Evolutionary conservation across 2,888 invertebrate genomes (phyloP), one percentile per base, ranked within the genome.

Genomic region (Scaptomyza parva): DNA sequence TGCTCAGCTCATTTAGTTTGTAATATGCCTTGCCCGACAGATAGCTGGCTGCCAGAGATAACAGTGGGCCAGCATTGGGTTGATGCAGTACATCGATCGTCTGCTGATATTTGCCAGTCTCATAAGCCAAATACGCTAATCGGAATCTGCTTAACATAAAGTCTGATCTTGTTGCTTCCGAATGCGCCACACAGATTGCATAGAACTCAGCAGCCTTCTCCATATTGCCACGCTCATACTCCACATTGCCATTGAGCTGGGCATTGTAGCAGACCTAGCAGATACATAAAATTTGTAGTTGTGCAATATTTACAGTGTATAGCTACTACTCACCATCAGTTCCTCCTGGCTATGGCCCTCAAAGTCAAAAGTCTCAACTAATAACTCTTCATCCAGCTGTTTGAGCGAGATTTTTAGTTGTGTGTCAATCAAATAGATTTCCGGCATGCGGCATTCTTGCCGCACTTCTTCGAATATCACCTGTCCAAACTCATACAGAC

Each of bases 241-340:
- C 86, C 37, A 88, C 76, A 62, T 82, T 84, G 1, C 90, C 89
- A 70, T 89, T 89, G 0, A 86, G 30, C 40, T 88, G 83, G 2
- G 79, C 68, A 12, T 76, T 68, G 22, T 66, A 69, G 0, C 69
- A 71, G 3, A 12, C 17, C 78, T 65, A 17, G 3, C 12, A 28
- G 2, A 6, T 18, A n/a, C 9, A 0, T 6, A 30, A 9, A 28
- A 17, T 17, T 17, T 0, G 2, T 24, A 2, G 1, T n/a, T 3
- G 24, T 24, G 28, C 2, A 8, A 7, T 11, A 3, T 7, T 12
- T 40, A 3, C 20, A 8, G 14, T 7, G 2, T 17, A n/a, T n/a
- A 12, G 14, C 9, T 0, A 8, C 2, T n/a, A 57, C 65, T 28
- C 20, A 84, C 88, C 65, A 48, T 1, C 7, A 20, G 14, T 1